Conservation (phyloP, 1,140 invertebrate genomes). For the Ceratina australensis region DNA sequence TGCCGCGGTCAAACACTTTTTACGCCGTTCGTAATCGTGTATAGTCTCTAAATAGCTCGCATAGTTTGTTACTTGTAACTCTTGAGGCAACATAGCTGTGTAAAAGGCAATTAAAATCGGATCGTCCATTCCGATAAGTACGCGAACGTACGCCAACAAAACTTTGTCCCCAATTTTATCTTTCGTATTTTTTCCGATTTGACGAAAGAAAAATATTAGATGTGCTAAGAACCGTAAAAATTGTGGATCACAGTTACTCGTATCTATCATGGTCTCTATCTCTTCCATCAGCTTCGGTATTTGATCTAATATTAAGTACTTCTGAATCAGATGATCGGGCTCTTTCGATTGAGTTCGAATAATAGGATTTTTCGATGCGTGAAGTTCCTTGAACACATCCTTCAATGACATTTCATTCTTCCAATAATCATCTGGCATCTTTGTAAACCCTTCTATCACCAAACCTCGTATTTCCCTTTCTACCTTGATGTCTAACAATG, state of each 20-base stretch:
- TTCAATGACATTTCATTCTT: conserved; percentile 86
- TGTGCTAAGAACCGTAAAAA: conserved; percentile 91
- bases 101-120: conserved; percentile 92
- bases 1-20: conserved; percentile 83
- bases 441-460: conserved; percentile 79
- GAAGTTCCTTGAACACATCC: conserved; percentile 85
- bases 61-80: conserved; percentile 88
- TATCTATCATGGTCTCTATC: conserved; percentile 79
- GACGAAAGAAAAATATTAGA: conserved; percentile 89
- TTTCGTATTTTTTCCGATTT: conserved; percentile 85
- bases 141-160: conserved; percentile 85
- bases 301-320: conserved; percentile 88
- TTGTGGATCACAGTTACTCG: conserved; percentile 77
- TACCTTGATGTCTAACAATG: conserved; percentile 90
- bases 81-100: conserved; percentile 85
- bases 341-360: conserved; percentile 80
- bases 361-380: conserved; percentile 79
- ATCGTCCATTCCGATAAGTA: conserved; percentile 86
- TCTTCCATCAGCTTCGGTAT: conserved; percentile 82
- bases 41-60: conserved; percentile 88
- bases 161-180: conserved; percentile 87
- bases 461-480: conserved; percentile 86
- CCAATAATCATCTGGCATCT: conserved; percentile 89
- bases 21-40: conserved; percentile 82
- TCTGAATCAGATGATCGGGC: conserved; percentile 86